Evolutionary conservation across 2,797 vertebrate genomes (phyloP).

Genomic region (Hirundo rustica): DNA sequence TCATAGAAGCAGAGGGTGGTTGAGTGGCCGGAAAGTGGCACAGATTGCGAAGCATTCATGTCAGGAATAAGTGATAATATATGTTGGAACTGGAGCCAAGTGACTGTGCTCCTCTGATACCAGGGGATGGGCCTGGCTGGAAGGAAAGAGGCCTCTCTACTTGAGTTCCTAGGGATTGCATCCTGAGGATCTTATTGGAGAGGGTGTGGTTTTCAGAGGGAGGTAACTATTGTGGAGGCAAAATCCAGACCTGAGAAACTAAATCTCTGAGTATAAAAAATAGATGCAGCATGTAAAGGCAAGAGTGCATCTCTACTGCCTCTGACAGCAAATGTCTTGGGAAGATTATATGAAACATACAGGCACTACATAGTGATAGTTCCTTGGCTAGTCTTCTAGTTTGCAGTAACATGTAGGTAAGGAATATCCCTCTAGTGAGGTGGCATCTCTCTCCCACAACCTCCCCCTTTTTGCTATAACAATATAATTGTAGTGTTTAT

Average conservation of each 20-base stretch:
- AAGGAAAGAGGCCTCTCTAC: constrained; percentile 25
- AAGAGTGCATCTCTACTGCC: neutral
- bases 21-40: constrained; percentile 23
- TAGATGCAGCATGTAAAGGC: neutral
- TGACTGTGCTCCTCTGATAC: neutral
- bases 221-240: neutral
- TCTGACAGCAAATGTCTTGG: neutral
- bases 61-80: neutral
- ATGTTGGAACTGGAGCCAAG: constrained; percentile 27
- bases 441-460: neutral
- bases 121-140: neutral
- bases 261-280: neutral
- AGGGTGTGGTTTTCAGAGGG: neutral
- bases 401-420: neutral
- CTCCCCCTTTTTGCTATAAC: neutral
- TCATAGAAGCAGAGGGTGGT: neutral
- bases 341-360: neutral
- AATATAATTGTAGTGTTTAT: neutral
- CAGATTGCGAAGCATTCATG: constrained; percentile 4
- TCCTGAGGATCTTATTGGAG: neutral
- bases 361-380: neutral
- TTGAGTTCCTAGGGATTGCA: neutral
- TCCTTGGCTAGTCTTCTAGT: neutral
- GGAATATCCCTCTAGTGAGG: neutral
- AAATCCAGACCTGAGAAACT: neutral